Percentiles rank a stretch among this genome's conserved stretches.
Conservation (phyloP, 2,797 vertebrate genomes). For the Microctenopoma steveboyesi region DNA sequence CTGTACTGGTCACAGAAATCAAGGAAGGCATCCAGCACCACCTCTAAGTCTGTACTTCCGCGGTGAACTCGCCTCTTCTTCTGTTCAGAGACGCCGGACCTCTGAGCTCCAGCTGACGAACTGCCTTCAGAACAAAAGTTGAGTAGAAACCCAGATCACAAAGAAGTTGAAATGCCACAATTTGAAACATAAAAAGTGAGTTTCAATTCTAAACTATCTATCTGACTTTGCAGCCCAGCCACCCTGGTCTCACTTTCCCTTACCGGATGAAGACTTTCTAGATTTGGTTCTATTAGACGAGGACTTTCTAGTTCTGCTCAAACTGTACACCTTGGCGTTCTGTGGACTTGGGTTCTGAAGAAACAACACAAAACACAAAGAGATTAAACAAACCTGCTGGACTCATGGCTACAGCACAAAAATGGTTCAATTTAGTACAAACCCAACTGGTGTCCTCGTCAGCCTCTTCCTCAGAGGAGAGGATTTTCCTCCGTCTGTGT, state of each 20-base stretch:
- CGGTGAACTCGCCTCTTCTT: neutral
- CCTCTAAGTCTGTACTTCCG: constrained; percentile 47
- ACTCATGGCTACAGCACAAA: neutral
- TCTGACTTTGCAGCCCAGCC: neutral
- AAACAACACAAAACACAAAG: neutral
- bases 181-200: neutral
- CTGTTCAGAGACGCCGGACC: neutral
- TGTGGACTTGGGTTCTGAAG: constrained; percentile 58
- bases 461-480: constrained; percentile 54
- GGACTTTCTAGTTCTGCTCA: constrained; percentile 22
- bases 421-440: neutral
- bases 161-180: too few relatives aligned
- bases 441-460: constrained; percentile 54
- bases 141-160: neutral
- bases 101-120: neutral
- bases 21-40: constrained; percentile 65
- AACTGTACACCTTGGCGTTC: neutral
- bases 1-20: constrained; percentile 68
- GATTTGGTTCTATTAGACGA: neutral
- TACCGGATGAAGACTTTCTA: constrained; percentile 32
- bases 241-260: neutral
- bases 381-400: neutral
- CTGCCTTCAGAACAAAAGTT: constrained; percentile 20
- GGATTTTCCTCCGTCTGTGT: neutral
- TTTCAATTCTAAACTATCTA: neutral